phyloP scores from a whole-genome alignment of 2,888 invertebrate species.

The Campaea margaritaria region DNA sequence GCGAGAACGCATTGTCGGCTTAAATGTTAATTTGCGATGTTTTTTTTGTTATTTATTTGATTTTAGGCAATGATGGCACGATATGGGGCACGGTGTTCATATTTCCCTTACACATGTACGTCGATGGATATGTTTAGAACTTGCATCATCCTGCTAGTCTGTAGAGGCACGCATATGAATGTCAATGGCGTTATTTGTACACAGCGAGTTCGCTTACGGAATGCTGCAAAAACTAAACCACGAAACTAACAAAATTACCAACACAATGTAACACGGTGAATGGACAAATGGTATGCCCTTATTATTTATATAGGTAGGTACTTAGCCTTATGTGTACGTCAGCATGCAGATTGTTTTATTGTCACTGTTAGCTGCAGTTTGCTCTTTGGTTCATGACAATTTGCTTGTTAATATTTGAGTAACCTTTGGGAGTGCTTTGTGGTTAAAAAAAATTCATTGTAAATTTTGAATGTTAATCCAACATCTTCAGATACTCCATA shows the following conservation, averaged over 20 bases:
- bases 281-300: slow-evolving; percentile 2
- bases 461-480: slow-evolving; percentile 7
- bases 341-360: slow-evolving; percentile 1
- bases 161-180: slow-evolving; percentile 3
- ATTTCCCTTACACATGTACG: not conserved
- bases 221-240: slow-evolving; percentile 5
- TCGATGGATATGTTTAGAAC: not conserved
- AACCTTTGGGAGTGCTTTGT: not conserved
- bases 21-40: slow-evolving; percentile 1
- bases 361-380: slow-evolving; percentile 2
- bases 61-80: slow-evolving; percentile 18
- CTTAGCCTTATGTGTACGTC: too few species aligned
- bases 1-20: not conserved
- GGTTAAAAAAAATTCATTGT: not conserved
- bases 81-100: slow-evolving; percentile 14
- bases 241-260: not conserved
- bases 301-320: not conserved
- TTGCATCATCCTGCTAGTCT: not conserved
- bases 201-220: not conserved
- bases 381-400: not conserved
- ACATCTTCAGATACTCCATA: slow-evolving; percentile 12
- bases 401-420: not conserved
- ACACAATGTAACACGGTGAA: not conserved
- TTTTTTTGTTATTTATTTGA: slow-evolving; percentile 5
- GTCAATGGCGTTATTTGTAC: slow-evolving; percentile 2